Evolutionary conservation across 2,113 vertebrate species (phyloP).

Genomic region (Galemys pyrenaicus): DNA sequence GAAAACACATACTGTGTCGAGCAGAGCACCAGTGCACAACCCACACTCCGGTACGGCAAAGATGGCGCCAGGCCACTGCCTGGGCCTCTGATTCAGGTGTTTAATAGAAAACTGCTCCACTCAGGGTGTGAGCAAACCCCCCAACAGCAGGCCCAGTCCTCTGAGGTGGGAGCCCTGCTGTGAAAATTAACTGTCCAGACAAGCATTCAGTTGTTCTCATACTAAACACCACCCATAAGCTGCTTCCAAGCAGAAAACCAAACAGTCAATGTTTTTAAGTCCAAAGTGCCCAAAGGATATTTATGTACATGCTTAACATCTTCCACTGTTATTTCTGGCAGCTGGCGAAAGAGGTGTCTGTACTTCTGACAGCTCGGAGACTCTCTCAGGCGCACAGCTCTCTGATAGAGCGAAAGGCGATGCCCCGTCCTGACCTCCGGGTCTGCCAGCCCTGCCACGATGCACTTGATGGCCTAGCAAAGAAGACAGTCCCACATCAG

Average conservation of each 20-base stretch:
- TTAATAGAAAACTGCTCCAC: background rate
- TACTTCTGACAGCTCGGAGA: conserved; percentile 88
- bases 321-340: conserved; percentile 87
- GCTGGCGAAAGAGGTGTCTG: conserved; percentile 82
- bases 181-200: background rate
- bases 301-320: conserved; percentile 93
- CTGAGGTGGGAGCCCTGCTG: background rate
- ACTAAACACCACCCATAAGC: too few species aligned
- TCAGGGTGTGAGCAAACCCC: background rate
- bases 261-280: background rate
- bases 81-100: background rate
- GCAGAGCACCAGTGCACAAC: accelerated
- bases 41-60: accelerated
- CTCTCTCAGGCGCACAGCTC: conserved; percentile 91
- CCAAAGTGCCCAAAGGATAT: background rate
- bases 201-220: too few species aligned
- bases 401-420: conserved; percentile 92
- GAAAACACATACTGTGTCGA: background rate
- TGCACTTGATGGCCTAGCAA: conserved; percentile 88
- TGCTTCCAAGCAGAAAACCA: background rate
- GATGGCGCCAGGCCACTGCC: accelerated
- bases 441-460: conserved; percentile 90
- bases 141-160: background rate
- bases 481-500: background rate
- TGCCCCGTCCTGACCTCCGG: conserved; percentile 92